Conservation (phyloP, 2,888 invertebrate species). For the Euzetes globulus region DNA sequence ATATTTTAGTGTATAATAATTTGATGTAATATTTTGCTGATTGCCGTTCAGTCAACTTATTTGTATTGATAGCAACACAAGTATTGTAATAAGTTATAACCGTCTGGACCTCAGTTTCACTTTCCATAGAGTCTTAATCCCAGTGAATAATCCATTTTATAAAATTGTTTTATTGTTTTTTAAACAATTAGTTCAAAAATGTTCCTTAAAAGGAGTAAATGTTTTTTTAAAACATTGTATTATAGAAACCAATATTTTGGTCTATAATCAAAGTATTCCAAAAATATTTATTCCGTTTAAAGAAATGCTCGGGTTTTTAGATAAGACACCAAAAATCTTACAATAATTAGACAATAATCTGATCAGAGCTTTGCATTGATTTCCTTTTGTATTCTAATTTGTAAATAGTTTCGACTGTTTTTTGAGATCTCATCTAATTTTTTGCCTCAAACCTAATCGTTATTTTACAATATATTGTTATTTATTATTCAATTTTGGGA, state of each 20-base stretch:
- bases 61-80: slow-evolving; percentile 19
- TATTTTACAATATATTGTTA: slow-evolving; percentile 23
- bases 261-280: slow-evolving; percentile 4
- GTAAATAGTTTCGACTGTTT: slow-evolving; percentile 4
- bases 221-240: not conserved
- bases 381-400: not conserved
- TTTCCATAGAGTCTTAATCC: slow-evolving; percentile 24
- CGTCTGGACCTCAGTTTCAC: slow-evolving; percentile 18
- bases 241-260: not conserved
- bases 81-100: not conserved
- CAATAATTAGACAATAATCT: not conserved
- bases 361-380: slow-evolving; percentile 1
- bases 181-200: not conserved
- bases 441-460: slow-evolving; percentile 19
- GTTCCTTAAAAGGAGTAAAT: not conserved
- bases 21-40: slow-evolving; percentile 11
- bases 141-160: not conserved
- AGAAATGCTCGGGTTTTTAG: not conserved
- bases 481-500: slow-evolving; percentile 4
- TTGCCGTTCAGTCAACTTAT: slow-evolving; percentile 2
- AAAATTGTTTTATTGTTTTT: not conserved
- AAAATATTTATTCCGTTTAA: not conserved
- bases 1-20: slow-evolving; percentile 20
- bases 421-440: slow-evolving; percentile 10
- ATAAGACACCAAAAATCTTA: not conserved